A percentile compares a stretch with the other conserved stretches of the same genome.
Evolutionary conservation across 2,888 invertebrate species (phyloP).

Genomic region (Lepidocyrtoides sp.): DNA sequence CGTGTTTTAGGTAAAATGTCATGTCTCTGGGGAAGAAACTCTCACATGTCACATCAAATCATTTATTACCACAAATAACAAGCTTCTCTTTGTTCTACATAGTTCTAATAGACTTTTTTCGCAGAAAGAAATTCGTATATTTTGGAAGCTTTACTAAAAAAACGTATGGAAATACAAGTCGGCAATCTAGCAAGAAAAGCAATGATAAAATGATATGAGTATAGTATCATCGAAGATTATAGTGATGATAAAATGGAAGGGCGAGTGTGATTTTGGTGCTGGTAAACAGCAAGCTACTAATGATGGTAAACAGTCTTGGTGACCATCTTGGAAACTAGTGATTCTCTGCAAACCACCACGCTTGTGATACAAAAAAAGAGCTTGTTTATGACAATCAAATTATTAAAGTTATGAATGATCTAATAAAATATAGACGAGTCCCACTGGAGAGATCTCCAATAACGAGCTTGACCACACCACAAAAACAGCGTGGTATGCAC

Average conservation of each 20-base stretch:
- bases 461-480: conserved; percentile 11
- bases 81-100: conserved; percentile 44
- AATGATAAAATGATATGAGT: not conserved
- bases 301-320: not conserved
- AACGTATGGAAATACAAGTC: not conserved
- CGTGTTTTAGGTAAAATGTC: not conserved
- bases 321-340: not conserved
- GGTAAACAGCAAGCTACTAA: not conserved
- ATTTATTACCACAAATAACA: conserved; percentile 27
- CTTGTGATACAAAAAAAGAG: not conserved
- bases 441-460: not conserved
- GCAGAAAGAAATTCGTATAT: too few relatives aligned
- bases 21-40: not conserved
- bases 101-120: not conserved
- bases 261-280: not conserved
- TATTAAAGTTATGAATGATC: not conserved
- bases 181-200: not conserved
- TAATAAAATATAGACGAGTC: not conserved
- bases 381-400: not conserved
- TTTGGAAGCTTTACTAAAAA: not conserved
- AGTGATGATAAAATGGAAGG: not conserved
- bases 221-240: not conserved
- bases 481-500: not conserved
- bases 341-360: not conserved
- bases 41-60: conserved; percentile 45